Conservation (phyloP, 2,113 vertebrate species). For the Planiliza haematocheilus region DNA sequence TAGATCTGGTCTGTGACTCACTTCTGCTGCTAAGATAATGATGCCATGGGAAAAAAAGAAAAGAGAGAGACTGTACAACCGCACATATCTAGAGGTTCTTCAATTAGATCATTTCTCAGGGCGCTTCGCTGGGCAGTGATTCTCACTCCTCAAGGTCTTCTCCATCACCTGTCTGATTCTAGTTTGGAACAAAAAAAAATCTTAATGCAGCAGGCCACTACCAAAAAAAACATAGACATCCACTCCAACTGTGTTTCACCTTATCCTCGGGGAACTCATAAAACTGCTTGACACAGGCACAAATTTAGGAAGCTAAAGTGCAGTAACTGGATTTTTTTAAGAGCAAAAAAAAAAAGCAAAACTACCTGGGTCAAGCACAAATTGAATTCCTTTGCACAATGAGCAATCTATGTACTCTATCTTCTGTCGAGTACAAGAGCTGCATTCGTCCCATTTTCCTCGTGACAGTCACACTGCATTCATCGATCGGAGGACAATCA, state of each 20-base stretch:
- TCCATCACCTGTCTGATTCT: slow-evolving; percentile 41
- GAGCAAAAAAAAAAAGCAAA: not conserved
- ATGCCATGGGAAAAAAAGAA: slow-evolving; percentile 45
- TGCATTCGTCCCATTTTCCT: slow-evolving; percentile 22
- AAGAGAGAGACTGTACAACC: slow-evolving; percentile 44
- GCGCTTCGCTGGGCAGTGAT: slow-evolving; percentile 14
- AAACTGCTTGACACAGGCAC: slow-evolving; percentile 26
- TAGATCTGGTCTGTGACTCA: slow-evolving; percentile 58
- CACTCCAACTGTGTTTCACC: slow-evolving; percentile 40
- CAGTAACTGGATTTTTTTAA: slow-evolving; percentile 15
- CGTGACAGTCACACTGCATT: slow-evolving; percentile 22
- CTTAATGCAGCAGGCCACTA: slow-evolving; percentile 1
- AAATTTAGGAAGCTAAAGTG: slow-evolving; percentile 29
- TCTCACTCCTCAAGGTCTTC: slow-evolving; percentile 24
- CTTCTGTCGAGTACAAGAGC: slow-evolving; percentile 16
- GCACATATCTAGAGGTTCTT: slow-evolving; percentile 21
- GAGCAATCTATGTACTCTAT: slow-evolving; percentile 6
- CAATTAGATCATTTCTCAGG: slow-evolving; percentile 46
- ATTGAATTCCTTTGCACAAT: slow-evolving; percentile 28
- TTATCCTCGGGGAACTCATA: slow-evolving; percentile 24
- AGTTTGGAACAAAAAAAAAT: slow-evolving; percentile 11
- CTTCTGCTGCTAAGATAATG: slow-evolving; percentile 61
- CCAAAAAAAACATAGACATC: slow-evolving; percentile 28
- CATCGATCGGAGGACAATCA: slow-evolving; percentile 30
- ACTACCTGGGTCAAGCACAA: slow-evolving; percentile 15